Evolutionary conservation across 2,888 invertebrate genomes (phyloP).

Genomic region (Dorcus parallelipipedus): DNA sequence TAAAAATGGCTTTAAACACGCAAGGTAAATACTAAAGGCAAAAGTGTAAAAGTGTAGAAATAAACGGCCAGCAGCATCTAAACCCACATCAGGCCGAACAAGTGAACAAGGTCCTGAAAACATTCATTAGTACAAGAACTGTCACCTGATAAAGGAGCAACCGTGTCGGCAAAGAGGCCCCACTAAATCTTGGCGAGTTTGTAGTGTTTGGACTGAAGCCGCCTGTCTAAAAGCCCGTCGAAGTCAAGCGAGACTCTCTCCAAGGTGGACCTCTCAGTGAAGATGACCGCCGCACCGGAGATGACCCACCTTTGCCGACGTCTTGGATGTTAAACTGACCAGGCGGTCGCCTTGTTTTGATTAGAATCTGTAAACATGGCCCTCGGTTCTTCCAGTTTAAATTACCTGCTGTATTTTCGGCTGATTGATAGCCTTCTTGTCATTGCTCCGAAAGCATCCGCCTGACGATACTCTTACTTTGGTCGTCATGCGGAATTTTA

Average conservation of each 20-base stretch:
- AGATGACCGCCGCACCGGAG: conserved; percentile 17
- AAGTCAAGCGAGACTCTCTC: conserved; percentile 18
- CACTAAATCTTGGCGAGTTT: conserved; percentile 44
- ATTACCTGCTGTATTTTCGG: conserved; percentile 40
- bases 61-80: conserved; percentile 20
- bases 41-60: conserved; percentile 24
- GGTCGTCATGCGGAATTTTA: neutral
- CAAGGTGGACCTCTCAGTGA: conserved; percentile 21
- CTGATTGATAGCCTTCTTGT: conserved; percentile 41
- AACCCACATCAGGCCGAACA: conserved; percentile 25
- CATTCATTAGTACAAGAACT: conserved; percentile 47
- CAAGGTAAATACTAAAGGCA: conserved; percentile 12
- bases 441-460: conserved; percentile 26
- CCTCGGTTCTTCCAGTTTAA: conserved; percentile 41
- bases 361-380: conserved; percentile 44
- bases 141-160: conserved; percentile 47
- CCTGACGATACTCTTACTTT: conserved; percentile 12
- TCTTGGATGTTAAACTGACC: conserved; percentile 32
- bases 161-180: conserved; percentile 43
- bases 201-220: conserved; percentile 39
- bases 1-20: conserved; percentile 14
- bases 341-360: conserved; percentile 44
- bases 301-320: conserved; percentile 25
- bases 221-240: conserved; percentile 27
- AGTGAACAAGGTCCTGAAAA: conserved; percentile 42